These are phyloP conservation scores for Brachionus koreanus DNA, from an alignment of 1,140 invertebrate genomes.

Conservation along the genomic window DNA sequence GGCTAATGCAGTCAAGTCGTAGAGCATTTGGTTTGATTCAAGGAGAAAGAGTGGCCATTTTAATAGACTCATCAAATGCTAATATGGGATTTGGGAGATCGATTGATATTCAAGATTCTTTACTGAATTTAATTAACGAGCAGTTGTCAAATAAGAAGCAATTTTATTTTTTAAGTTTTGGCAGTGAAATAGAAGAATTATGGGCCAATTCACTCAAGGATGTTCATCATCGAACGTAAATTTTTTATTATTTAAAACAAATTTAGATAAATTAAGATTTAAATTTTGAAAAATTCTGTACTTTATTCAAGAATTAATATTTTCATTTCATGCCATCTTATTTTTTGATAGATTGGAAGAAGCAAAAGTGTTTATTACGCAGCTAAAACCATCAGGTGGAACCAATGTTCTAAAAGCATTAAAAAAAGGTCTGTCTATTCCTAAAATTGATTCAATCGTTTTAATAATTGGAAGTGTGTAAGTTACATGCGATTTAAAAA, in stretches of 20 bases:
- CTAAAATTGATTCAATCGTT: conserved; percentile 52
- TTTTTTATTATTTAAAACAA: conserved; percentile 48
- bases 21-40: conserved; percentile 57
- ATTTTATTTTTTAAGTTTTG: conserved; percentile 55
- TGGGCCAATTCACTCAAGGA: conserved; percentile 48
- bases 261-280: background rate
- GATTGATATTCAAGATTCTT: conserved; percentile 45
- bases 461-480: conserved; percentile 57
- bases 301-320: background rate
- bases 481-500: conserved; percentile 47
- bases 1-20: conserved; percentile 56
- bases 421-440: conserved; percentile 54
- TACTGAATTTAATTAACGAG: conserved; percentile 54
- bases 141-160: conserved; percentile 53
- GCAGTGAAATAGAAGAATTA: conserved; percentile 52
- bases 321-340: background rate
- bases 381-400: conserved; percentile 51
- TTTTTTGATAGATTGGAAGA: conserved; percentile 5
- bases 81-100: conserved; percentile 49
- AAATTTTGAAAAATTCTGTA: background rate
- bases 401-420: conserved; percentile 57
- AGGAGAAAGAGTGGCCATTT: conserved; percentile 52
- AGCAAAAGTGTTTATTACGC: conserved; percentile 1
- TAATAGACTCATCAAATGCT: conserved; percentile 55
- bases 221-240: conserved; percentile 39